These are phyloP conservation scores for Etheostoma nigrum DNA, from an alignment of 2,797 vertebrate genomes.

Conservation along the genomic window DNA sequence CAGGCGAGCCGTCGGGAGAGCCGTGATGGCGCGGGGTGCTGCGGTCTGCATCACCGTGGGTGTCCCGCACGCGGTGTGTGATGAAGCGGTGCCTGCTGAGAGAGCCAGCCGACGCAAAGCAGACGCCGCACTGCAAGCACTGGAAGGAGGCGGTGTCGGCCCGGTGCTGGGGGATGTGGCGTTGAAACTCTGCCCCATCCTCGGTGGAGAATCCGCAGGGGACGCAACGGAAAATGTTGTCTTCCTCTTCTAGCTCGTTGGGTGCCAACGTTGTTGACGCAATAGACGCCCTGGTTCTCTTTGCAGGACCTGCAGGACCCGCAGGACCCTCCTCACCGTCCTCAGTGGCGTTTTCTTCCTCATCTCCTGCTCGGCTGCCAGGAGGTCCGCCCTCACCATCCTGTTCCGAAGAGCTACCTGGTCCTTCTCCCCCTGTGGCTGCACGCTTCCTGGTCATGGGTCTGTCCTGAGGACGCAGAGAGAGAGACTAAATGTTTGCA, in stretches of 20 bases:
- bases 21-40: slow-evolving; percentile 32
- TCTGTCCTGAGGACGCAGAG: slow-evolving; percentile 30
- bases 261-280: slow-evolving; percentile 38
- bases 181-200: slow-evolving; percentile 86
- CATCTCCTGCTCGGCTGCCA: slow-evolving; percentile 52
- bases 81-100: slow-evolving; percentile 95
- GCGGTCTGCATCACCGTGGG: slow-evolving; percentile 73
- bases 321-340: slow-evolving; percentile 63
- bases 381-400: slow-evolving; percentile 74
- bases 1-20: slow-evolving; percentile 83
- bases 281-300: slow-evolving; percentile 74
- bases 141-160: slow-evolving; percentile 89
- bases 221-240: slow-evolving; percentile 83
- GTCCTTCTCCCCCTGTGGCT: slow-evolving; percentile 75
- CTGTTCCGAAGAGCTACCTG: slow-evolving; percentile 82
- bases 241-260: slow-evolving; percentile 78
- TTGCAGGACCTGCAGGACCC: slow-evolving; percentile 68
- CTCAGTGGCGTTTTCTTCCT: slow-evolving; percentile 70
- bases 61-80: slow-evolving; percentile 91
- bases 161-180: slow-evolving; percentile 89
- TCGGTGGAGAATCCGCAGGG: slow-evolving; percentile 88
- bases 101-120: slow-evolving; percentile 93
- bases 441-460: slow-evolving; percentile 82
- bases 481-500: not conserved
- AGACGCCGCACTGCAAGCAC: slow-evolving; percentile 94